These are phyloP conservation scores for Euplexia lucipara DNA, from an alignment of 2,888 invertebrate genomes.

Conservation along the genomic window DNA sequence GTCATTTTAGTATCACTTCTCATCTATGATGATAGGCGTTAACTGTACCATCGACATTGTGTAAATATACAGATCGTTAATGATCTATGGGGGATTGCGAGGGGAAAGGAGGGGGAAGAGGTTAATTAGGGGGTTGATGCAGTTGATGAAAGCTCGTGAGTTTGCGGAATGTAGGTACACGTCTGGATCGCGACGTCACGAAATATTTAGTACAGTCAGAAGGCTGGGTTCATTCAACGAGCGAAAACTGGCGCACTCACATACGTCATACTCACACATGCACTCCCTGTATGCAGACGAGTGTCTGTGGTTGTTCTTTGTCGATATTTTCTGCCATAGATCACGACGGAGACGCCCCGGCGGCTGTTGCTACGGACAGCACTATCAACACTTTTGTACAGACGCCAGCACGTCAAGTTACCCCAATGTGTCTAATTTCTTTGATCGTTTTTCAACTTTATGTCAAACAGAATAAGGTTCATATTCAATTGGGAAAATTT, in stretches of 20 bases:
- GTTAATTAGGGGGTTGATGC: slow-evolving; percentile 63
- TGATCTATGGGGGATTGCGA: slow-evolving; percentile 57
- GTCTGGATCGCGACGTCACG: slow-evolving; percentile 37
- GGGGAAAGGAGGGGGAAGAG: slow-evolving; percentile 13
- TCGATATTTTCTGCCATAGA: slow-evolving; percentile 16
- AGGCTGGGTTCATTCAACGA: background rate
- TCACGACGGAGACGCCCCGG: no score
- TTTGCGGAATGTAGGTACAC: slow-evolving; percentile 55
- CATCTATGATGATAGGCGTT: slow-evolving; percentile 46
- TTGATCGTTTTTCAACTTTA: no score
- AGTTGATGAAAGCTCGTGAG: slow-evolving; percentile 58
- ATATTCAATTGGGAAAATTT: no score
- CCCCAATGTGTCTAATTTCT: no score
- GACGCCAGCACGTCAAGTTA: no score
- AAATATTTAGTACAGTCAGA: background rate
- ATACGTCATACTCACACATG: no score
- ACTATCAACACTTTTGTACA: no score
- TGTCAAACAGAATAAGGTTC: no score
- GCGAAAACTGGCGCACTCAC: background rate
- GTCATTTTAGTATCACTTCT: slow-evolving; percentile 9
- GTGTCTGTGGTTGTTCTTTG: background rate
- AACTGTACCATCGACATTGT: slow-evolving; percentile 50
- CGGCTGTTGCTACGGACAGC: no score
- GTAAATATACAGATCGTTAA: slow-evolving; percentile 67
- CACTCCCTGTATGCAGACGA: background rate